Conservation (phyloP, 92 coral and sea anemone species). For the Zoanthus solanderi region DNA sequence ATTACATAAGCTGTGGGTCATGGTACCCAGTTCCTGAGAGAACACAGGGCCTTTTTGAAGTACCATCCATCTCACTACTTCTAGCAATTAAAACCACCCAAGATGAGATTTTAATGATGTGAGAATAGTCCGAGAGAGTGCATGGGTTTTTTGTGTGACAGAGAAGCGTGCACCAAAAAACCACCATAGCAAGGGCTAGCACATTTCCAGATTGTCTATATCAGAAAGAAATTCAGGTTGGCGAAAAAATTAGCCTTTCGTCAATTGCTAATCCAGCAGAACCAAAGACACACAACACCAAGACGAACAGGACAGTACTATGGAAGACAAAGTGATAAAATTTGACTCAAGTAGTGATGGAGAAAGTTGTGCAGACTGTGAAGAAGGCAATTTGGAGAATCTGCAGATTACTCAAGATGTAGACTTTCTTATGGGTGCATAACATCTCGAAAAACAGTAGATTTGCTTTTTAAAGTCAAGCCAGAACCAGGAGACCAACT, state of each 20-base stretch:
- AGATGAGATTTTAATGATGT: conserved; percentile 41
- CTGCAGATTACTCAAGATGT: conserved; percentile 24
- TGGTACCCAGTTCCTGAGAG: conserved; percentile 36
- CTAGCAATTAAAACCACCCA: conserved; percentile 30
- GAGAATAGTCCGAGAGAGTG: conserved; percentile 17
- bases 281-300: conserved; percentile 18
- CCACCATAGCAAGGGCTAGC: conserved; percentile 48
- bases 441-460: too few relatives aligned
- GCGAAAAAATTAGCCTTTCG: conserved; percentile 20
- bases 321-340: conserved; percentile 18
- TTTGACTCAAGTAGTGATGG: conserved; percentile 24
- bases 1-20: conserved; percentile 42
- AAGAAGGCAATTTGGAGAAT: conserved; percentile 22
- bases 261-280: conserved; percentile 20
- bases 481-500: too few relatives aligned
- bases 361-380: conserved; percentile 30
- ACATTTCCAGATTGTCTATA: conserved; percentile 32
- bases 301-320: not conserved
- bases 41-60: conserved; percentile 22
- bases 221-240: conserved; percentile 14
- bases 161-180: conserved; percentile 48
- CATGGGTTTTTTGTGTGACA: conserved; percentile 37
- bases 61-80: conserved; percentile 34
- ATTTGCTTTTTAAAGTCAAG: too few relatives aligned
- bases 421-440: too few relatives aligned